Percentiles rank a stretch among this genome's conserved stretches.
Evolutionary conservation across 35 echinoderm and acorn worm species (phyloP).

Genomic region (Lytechinus pictus): DNA sequence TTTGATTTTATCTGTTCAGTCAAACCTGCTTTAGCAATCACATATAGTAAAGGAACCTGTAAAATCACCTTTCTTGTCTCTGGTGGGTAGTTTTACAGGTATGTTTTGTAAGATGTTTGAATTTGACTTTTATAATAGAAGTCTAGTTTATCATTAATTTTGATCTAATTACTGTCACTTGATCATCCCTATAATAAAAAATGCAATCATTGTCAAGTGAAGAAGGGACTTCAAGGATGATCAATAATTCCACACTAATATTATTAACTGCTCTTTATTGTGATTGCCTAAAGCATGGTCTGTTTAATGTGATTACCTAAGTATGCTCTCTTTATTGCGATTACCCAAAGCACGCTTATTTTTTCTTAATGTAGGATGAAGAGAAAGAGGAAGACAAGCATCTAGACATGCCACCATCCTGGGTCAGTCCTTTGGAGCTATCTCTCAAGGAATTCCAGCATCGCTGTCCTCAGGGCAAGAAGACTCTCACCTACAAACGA

Average conservation of each 20-base stretch:
- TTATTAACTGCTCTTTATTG: background rate
- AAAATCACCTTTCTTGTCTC: no score
- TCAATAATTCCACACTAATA: background rate
- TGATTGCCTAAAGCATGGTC: background rate
- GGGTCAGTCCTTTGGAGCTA: slow-evolving; percentile 74
- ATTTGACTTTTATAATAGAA: no score
- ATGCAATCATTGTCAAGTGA: background rate
- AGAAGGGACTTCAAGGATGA: background rate
- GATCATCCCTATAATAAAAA: background rate
- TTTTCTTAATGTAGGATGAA: slow-evolving; percentile 76
- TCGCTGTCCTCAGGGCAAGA: slow-evolving; percentile 92
- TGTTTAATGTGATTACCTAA: no score
- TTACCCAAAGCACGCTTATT: no score
- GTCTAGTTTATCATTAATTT: no score
- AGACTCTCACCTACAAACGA: slow-evolving; percentile 85
- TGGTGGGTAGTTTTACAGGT: no score
- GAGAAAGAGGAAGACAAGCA: slow-evolving; percentile 94
- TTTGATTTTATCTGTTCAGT: no score
- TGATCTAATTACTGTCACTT: background rate
- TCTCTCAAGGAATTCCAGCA: slow-evolving; percentile 86
- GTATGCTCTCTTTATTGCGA: no score
- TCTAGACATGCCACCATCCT: slow-evolving; percentile 94
- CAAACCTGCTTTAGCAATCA: no score
- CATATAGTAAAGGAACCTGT: no score
- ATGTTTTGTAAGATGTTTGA: no score